These are phyloP conservation scores for Oeneis ivallda DNA, from an alignment of 2,888 invertebrate genomes.

Conservation along the genomic window DNA sequence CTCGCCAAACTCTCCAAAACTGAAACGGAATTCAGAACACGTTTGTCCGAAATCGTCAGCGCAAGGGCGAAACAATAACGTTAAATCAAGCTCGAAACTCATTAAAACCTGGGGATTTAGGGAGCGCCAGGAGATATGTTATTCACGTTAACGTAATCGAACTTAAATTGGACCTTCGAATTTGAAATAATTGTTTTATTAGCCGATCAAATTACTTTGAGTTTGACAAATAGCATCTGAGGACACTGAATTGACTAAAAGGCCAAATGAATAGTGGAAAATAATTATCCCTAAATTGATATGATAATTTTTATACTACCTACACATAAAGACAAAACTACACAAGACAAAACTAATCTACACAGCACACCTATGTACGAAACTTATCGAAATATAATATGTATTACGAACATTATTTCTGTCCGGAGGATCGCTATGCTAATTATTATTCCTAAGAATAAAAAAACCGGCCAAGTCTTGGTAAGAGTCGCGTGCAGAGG, in stretches of 20 bases:
- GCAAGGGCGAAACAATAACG: conserved; percentile 73
- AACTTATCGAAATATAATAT: neutral
- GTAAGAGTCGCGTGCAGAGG: too few relatives aligned
- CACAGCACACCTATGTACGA: neutral
- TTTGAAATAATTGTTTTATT: conserved; percentile 36
- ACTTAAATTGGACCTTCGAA: conserved; percentile 63
- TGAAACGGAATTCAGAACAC: neutral
- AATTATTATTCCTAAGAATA: neutral
- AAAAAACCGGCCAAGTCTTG: neutral
- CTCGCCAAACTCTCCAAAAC: neutral
- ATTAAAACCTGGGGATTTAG: conserved; percentile 62
- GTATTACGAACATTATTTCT: neutral
- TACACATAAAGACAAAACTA: too few relatives aligned
- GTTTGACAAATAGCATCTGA: too few relatives aligned
- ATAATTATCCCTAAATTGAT: too few relatives aligned
- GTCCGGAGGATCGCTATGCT: neutral
- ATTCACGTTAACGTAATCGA: conserved; percentile 63
- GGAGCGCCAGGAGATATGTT: conserved; percentile 45
- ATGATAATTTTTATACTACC: too few relatives aligned
- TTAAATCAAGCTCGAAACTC: conserved; percentile 76
- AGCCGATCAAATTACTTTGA: conserved; percentile 17
- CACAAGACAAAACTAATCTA: too few relatives aligned
- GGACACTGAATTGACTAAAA: conserved; percentile 12
- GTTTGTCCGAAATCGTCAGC: conserved; percentile 52
- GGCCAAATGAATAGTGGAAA: neutral